Conservation (phyloP, 2,888 invertebrate genomes). For the Caenorhabditis becei region DNA sequence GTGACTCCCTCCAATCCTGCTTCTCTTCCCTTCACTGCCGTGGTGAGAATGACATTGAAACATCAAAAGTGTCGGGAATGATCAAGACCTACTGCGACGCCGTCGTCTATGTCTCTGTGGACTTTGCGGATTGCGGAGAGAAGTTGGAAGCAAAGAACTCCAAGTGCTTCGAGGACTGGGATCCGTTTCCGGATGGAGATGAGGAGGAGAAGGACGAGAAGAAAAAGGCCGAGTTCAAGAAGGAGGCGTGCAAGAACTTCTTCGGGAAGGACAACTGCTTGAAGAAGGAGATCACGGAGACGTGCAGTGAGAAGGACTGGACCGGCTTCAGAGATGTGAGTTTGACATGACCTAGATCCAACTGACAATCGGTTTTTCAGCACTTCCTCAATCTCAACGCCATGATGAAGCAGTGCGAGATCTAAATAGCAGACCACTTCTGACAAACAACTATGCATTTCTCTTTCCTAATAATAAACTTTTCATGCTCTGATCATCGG, state of each 20-base stretch:
- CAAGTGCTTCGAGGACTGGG: constrained; percentile 26
- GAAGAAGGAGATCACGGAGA: constrained; percentile 23
- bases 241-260: constrained; percentile 30
- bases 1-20: constrained; percentile 26
- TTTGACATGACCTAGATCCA: not conserved
- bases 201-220: not conserved
- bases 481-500: not conserved
- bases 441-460: not conserved
- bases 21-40: not conserved
- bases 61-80: not conserved
- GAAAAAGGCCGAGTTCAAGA: constrained; percentile 15
- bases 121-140: constrained; percentile 19
- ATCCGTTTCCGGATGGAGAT: constrained; percentile 24
- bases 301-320: constrained; percentile 35
- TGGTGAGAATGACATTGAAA: not conserved
- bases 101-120: constrained; percentile 10
- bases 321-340: constrained; percentile 35
- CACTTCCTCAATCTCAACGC: constrained; percentile 31
- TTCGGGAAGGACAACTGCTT: constrained; percentile 43
- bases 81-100: constrained; percentile 31
- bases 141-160: constrained; percentile 32
- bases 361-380: constrained; percentile 11
- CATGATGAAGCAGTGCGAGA: constrained; percentile 21
- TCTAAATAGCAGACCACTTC: not conserved
- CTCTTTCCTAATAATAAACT: not conserved